Conservation (phyloP, 2,113 vertebrate species). For the Protobothrops mucrosquamatus region DNA sequence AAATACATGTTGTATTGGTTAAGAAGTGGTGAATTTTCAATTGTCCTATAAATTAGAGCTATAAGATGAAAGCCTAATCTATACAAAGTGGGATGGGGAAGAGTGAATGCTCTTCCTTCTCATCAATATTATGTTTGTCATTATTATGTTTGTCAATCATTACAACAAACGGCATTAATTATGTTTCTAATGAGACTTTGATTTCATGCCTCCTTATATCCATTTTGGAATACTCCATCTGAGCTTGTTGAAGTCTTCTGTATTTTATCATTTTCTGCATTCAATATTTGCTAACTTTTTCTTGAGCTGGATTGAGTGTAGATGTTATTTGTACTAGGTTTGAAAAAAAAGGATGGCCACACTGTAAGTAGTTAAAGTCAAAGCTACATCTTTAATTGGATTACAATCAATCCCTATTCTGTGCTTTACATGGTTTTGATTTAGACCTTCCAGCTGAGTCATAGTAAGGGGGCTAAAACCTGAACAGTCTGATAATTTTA, state of each 20-base stretch:
- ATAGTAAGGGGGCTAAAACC: conserved; percentile 49
- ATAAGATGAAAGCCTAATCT: not conserved
- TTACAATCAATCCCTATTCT: conserved; percentile 41
- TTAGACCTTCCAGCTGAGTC: conserved; percentile 50
- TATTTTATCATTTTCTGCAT: not conserved
- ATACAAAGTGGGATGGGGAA: rapidly evolving
- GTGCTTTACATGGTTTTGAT: conserved; percentile 37
- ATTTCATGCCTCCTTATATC: not conserved
- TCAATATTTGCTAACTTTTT: not conserved
- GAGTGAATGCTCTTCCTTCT: not conserved
- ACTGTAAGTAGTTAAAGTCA: conserved; percentile 19
- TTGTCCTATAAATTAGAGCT: not conserved
- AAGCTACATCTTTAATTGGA: conserved; percentile 46
- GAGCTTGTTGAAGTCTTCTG: not conserved
- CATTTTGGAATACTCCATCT: not conserved
- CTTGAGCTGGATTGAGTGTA: not conserved
- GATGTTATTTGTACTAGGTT: not conserved
- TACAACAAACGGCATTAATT: not conserved
- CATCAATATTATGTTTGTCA: not conserved
- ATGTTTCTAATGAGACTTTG: not conserved
- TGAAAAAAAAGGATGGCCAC: conserved; percentile 7
- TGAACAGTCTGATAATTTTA: conserved; percentile 45
- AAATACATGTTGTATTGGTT: not conserved
- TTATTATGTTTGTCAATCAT: not conserved
- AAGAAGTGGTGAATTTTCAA: not conserved